Conservation (phyloP, 2,888 invertebrate genomes). For the Opisthograptis luteolata region DNA sequence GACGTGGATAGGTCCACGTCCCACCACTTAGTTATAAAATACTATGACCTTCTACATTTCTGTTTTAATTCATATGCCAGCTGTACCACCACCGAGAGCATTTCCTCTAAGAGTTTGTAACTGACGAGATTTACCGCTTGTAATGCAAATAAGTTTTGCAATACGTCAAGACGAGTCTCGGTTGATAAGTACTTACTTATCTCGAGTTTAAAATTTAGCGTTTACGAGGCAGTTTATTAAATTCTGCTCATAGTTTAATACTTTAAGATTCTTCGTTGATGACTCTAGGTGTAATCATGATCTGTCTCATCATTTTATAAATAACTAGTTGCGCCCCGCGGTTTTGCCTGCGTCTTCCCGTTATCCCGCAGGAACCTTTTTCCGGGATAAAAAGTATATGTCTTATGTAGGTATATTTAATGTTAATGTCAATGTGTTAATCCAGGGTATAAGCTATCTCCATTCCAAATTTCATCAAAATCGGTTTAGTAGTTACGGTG, state of each 20-base stretch:
- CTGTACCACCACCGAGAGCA: conserved; percentile 25
- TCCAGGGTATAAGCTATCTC: no score
- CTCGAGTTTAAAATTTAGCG: conserved; percentile 23
- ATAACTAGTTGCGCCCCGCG: no score
- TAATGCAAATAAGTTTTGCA: conserved; percentile 45
- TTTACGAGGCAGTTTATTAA: conserved; percentile 14
- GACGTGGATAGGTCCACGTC: no score
- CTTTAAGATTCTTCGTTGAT: conserved; percentile 1
- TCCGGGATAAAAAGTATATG: no score
- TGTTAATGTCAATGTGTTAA: no score
- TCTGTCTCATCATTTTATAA: no score
- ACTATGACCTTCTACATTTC: conserved; percentile 1
- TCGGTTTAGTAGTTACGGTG: no score
- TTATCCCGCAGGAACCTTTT: no score
- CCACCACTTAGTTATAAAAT: neutral
- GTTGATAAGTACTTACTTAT: conserved; percentile 31
- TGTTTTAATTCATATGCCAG: conserved; percentile 14
- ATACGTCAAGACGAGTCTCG: conserved; percentile 38
- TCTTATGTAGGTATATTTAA: no score
- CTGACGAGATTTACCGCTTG: conserved; percentile 43
- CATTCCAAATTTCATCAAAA: no score
- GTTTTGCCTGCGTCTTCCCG: no score
- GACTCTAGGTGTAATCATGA: no score
- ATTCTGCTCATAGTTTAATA: conserved; percentile 1
- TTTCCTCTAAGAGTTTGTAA: conserved; percentile 34